Evolutionary conservation across 2,888 invertebrate species (phyloP).

Genomic region (Deilephila porcellus): DNA sequence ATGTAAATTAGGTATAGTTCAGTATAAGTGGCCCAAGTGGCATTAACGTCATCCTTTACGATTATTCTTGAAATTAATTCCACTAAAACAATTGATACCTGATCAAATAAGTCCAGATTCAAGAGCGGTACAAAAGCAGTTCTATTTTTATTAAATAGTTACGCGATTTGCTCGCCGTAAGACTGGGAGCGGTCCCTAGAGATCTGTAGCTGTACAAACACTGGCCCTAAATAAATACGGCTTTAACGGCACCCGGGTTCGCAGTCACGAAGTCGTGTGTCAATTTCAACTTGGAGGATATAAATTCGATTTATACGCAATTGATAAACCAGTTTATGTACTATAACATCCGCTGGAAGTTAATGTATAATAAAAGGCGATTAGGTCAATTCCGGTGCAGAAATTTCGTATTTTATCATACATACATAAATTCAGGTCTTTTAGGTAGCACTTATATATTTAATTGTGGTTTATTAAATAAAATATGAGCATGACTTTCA

Average conservation of each 20-base stretch:
- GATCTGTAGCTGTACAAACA: conserved; percentile 37
- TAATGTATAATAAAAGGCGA: background rate
- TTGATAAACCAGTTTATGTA: background rate
- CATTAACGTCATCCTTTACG: too few species aligned
- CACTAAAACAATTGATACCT: background rate
- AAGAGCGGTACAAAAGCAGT: background rate
- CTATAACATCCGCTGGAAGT: background rate
- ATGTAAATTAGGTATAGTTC: too few species aligned
- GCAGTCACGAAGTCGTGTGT: conserved; percentile 31
- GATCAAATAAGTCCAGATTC: background rate
- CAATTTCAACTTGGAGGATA: conserved; percentile 30
- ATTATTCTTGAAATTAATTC: background rate
- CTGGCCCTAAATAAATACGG: conserved; percentile 38
- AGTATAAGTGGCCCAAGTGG: too few species aligned
- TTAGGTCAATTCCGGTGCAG: too few species aligned
- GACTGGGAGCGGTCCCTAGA: conserved; percentile 35
- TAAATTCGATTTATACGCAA: background rate
- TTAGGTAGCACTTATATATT: too few species aligned
- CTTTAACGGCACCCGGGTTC: conserved; percentile 29
- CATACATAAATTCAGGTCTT: too few species aligned
- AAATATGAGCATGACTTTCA: too few species aligned
- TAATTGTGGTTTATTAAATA: too few species aligned
- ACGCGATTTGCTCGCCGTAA: background rate
- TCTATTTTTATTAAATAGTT: background rate
- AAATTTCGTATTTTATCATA: too few species aligned